Conservation (phyloP, 2,113 vertebrate species). For the Megaceryle maxima region DNA sequence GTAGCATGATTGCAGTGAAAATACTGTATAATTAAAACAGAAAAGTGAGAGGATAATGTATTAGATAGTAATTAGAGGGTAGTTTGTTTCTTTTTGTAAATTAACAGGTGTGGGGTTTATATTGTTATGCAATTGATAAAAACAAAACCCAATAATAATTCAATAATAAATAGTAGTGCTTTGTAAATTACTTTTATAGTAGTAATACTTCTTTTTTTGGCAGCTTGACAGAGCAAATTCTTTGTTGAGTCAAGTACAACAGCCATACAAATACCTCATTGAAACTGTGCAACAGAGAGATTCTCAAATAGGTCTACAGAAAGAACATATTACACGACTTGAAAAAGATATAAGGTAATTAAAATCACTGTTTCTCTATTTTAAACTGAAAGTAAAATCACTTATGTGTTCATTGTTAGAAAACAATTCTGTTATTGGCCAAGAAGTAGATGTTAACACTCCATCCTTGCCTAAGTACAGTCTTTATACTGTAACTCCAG, state of each 20-base stretch:
- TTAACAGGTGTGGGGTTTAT: neutral
- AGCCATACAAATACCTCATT: constrained; percentile 93
- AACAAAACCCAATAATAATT: neutral
- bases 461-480: neutral
- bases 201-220: neutral
- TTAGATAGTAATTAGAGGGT: neutral
- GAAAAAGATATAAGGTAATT: constrained; percentile 89
- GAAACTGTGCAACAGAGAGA: constrained; percentile 90
- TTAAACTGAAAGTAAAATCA: neutral
- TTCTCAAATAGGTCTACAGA: constrained; percentile 82
- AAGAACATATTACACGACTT: constrained; percentile 79
- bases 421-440: neutral
- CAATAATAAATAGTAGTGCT: neutral
- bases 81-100: neutral
- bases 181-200: neutral
- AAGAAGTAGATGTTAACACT: neutral
- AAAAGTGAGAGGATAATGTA: neutral
- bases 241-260: constrained; percentile 88
- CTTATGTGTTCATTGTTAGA: neutral
- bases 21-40: neutral
- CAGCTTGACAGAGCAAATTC: constrained; percentile 87
- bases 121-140: neutral
- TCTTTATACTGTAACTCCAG: neutral
- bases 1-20: neutral
- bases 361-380: neutral